phyloP scores from a whole-genome alignment of 1,140 invertebrate species.

The Drosophila leontia region DNA sequence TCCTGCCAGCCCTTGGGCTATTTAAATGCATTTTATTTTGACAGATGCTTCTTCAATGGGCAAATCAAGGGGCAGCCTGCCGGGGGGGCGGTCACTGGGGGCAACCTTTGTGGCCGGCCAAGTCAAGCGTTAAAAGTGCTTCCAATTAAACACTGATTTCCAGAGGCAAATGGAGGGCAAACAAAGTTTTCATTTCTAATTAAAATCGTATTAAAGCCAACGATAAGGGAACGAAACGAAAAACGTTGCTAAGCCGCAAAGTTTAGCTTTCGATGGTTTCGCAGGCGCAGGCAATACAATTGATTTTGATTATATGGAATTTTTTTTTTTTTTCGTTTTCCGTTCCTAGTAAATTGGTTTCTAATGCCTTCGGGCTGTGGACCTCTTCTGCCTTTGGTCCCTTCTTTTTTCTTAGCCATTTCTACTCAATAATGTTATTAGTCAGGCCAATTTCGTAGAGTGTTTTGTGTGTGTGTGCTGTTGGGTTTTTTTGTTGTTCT shows the following conservation, averaged over 20 bases:
- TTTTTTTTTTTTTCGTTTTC: slow-evolving; percentile 38
- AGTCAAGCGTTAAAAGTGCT: slow-evolving; percentile 58
- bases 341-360: slow-evolving; percentile 64
- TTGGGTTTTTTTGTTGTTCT: slow-evolving; percentile 20
- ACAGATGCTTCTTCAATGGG: slow-evolving; percentile 26
- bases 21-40: slow-evolving; percentile 49
- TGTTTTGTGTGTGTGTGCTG: slow-evolving; percentile 54
- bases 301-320: slow-evolving; percentile 74
- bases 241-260: slow-evolving; percentile 64
- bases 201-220: slow-evolving; percentile 72
- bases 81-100: slow-evolving; percentile 4
- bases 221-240: slow-evolving; percentile 48
- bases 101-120: slow-evolving; percentile 44
- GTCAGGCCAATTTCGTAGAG: slow-evolving; percentile 68
- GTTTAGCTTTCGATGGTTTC: slow-evolving; percentile 54
- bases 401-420: slow-evolving; percentile 28
- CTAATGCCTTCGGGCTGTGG: slow-evolving; percentile 44
- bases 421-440: slow-evolving; percentile 79
- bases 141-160: slow-evolving; percentile 55
- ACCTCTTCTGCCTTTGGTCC: slow-evolving; percentile 6
- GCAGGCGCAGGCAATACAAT: slow-evolving; percentile 51
- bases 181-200: slow-evolving; percentile 63
- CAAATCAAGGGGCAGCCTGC: slow-evolving; percentile 9
- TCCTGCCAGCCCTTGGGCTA: slow-evolving; percentile 15
- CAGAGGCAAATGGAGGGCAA: slow-evolving; percentile 41